phyloP scores from a whole-genome alignment of 2,888 invertebrate genomes.

The Eristalis arbustorum region DNA sequence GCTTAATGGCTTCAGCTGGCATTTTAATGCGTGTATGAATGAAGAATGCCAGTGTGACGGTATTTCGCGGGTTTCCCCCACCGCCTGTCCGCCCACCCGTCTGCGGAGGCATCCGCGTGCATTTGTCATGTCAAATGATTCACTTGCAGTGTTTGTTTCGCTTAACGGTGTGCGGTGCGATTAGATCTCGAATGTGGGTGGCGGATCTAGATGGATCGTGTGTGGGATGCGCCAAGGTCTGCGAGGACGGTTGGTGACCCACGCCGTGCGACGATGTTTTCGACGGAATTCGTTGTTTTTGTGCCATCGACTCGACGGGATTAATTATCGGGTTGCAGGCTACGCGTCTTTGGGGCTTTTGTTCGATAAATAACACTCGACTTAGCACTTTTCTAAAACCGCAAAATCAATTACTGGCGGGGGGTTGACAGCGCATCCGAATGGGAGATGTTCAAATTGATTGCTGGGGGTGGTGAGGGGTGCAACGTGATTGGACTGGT shows the following conservation, averaged over 20 bases:
- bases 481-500: neutral
- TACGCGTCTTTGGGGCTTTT: neutral
- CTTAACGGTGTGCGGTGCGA: neutral
- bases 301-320: neutral
- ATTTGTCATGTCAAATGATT: neutral
- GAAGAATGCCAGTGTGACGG: neutral
- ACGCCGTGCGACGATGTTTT: neutral
- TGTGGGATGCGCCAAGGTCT: neutral
- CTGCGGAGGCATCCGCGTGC: neutral
- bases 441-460: neutral
- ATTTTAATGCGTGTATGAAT: neutral
- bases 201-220: neutral
- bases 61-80: neutral
- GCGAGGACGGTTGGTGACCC: neutral
- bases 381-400: neutral
- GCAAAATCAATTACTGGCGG: neutral
- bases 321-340: neutral
- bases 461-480: neutral
- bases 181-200: neutral
- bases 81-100: neutral
- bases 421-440: too few relatives aligned
- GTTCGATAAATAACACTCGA: neutral
- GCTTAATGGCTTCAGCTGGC: neutral
- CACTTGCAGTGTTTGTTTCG: neutral
- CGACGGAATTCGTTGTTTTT: neutral